These are phyloP conservation scores for Thomomys bottae DNA, from an alignment of 2,113 vertebrate genomes.

Conservation along the genomic window DNA sequence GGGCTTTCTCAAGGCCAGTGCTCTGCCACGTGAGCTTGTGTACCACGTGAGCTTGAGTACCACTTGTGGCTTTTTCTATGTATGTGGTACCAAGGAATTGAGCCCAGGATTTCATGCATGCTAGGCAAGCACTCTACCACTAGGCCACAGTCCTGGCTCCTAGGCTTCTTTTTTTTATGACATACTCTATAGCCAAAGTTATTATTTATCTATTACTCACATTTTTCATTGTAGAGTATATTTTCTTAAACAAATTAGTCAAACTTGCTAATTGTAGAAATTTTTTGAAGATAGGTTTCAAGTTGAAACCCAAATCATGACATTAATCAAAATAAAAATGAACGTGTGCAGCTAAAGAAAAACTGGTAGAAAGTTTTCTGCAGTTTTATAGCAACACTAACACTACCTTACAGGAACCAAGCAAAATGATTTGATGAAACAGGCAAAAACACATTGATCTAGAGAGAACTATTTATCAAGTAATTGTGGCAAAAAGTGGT, in stretches of 20 bases:
- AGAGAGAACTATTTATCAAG: constrained; percentile 56
- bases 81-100: no score
- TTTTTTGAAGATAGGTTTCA: constrained; percentile 53
- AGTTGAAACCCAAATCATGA: constrained; percentile 57
- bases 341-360: constrained; percentile 69
- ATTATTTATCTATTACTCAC: constrained; percentile 11
- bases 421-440: constrained; percentile 21
- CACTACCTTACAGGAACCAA: constrained; percentile 54
- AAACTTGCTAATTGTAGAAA: constrained; percentile 40
- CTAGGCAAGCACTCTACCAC: no score
- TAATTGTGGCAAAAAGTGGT: constrained; percentile 54
- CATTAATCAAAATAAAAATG: constrained; percentile 56
- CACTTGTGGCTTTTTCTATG: no score
- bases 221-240: constrained; percentile 12
- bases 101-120: no score
- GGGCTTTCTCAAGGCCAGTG: no score
- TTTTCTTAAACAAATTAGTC: constrained; percentile 54
- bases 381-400: constrained; percentile 48
- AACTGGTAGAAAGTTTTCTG: neutral
- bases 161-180: neutral
- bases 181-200: constrained; percentile 18
- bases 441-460: constrained; percentile 39
- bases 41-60: no score
- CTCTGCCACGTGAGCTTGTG: no score
- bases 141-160: no score